phyloP scores from a whole-genome alignment of 1,140 invertebrate genomes.

The Zophobas atratus region DNA sequence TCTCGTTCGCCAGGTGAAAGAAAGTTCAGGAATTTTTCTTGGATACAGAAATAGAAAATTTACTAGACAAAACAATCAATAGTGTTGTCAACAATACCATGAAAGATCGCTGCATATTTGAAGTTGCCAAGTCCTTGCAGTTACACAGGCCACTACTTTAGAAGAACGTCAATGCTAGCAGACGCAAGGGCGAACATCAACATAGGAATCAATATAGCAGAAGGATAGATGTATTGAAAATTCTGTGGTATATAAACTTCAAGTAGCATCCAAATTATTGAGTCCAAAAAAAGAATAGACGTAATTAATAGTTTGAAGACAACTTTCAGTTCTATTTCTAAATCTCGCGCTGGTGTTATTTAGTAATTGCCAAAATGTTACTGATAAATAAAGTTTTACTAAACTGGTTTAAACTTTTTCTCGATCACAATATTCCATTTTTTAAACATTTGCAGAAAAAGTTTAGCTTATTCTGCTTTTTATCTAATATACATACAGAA shows the following conservation, averaged over 20 bases:
- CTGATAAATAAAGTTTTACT: too few relatives aligned
- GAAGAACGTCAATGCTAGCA: not conserved
- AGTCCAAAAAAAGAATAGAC: not conserved
- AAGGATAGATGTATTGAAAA: not conserved
- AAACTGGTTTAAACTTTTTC: too few relatives aligned
- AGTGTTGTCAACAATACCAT: not conserved
- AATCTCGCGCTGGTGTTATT: too few relatives aligned
- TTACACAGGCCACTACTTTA: not conserved
- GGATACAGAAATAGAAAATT: not conserved
- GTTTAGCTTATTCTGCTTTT: too few relatives aligned
- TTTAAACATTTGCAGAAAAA: too few relatives aligned
- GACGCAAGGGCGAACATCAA: not conserved
- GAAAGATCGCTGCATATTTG: not conserved
- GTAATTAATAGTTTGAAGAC: not conserved
- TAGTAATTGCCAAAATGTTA: too few relatives aligned
- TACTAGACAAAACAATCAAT: not conserved
- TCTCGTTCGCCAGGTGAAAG: not conserved
- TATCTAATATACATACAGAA: too few relatives aligned
- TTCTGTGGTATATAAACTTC: not conserved
- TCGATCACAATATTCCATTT: too few relatives aligned
- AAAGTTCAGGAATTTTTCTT: constrained; percentile 4
- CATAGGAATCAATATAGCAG: not conserved
- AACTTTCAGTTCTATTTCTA: too few relatives aligned
- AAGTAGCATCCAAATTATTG: not conserved
- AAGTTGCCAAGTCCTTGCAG: not conserved